Evolutionary conservation across 2,888 invertebrate genomes (phyloP).

Genomic region (Oxyteleia sp.): DNA sequence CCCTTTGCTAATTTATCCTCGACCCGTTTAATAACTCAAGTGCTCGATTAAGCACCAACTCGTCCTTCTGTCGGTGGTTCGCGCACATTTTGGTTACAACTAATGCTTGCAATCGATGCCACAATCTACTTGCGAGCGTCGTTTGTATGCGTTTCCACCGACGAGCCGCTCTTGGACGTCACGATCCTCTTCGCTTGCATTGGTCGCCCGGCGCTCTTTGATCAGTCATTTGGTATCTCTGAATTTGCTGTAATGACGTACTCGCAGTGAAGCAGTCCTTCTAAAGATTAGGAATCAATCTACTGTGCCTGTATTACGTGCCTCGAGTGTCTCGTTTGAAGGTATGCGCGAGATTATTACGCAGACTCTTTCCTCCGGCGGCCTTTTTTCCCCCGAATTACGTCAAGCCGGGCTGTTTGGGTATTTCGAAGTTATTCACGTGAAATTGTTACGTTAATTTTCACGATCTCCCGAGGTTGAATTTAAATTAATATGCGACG

Average conservation of each 20-base stretch:
- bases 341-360: conserved; percentile 27
- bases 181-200: conserved; percentile 46
- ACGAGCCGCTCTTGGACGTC: conserved; percentile 44
- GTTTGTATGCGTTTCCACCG: conserved; percentile 30
- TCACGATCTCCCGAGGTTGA: not conserved
- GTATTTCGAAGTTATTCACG: not conserved
- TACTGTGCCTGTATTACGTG: conserved; percentile 41
- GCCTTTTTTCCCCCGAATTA: not conserved
- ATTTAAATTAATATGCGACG: conserved; percentile 24
- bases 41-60: conserved; percentile 59
- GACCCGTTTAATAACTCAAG: conserved; percentile 72
- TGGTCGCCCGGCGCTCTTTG: conserved; percentile 61
- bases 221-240: conserved; percentile 72
- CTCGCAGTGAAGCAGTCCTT: conserved; percentile 58
- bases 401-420: not conserved
- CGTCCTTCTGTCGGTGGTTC: conserved; percentile 8
- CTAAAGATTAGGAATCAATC: conserved; percentile 68
- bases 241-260: conserved; percentile 69
- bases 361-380: not conserved
- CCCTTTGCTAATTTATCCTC: conserved; percentile 71
- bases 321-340: conserved; percentile 47
- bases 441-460: conserved; percentile 4
- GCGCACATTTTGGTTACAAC: conserved; percentile 43
- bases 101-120: conserved; percentile 52
- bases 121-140: conserved; percentile 32